Evolutionary conservation across 2,888 invertebrate species (phyloP).

Genomic region (Volucella inflata): DNA sequence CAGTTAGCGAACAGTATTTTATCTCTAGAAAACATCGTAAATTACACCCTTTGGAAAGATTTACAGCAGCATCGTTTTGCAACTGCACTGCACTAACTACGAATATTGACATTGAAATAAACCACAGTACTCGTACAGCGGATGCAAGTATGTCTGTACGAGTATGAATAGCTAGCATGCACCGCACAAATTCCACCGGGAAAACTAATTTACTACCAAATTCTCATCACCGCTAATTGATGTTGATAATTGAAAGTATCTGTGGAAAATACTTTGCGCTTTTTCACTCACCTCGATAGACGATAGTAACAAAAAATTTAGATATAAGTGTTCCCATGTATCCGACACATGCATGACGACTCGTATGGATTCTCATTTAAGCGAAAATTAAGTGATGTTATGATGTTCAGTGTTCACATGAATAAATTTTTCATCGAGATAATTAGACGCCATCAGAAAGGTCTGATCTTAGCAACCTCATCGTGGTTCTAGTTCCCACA

Average conservation of each 20-base stretch:
- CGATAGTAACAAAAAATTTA: no score
- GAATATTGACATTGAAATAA: conserved; percentile 60
- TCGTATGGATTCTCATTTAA: conserved; percentile 26
- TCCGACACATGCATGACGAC: background rate
- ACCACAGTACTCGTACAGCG: conserved; percentile 24
- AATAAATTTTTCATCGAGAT: conserved; percentile 21
- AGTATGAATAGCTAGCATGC: background rate
- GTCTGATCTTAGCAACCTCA: background rate
- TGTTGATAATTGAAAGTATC: conserved; percentile 68
- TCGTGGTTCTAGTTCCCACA: background rate
- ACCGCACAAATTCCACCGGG: conserved; percentile 41
- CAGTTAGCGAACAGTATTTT: conserved; percentile 20
- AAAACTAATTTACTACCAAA: conserved; percentile 70
- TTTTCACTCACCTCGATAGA: no score
- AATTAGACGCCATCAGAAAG: conserved; percentile 1
- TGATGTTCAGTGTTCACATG: conserved; percentile 19
- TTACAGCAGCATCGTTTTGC: conserved; percentile 4
- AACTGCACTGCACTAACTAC: background rate
- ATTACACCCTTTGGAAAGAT: conserved; percentile 43
- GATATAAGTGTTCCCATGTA: no score
- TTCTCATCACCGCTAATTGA: conserved; percentile 70
- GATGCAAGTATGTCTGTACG: conserved; percentile 28
- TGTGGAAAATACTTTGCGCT: conserved; percentile 31
- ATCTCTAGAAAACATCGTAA: conserved; percentile 41
- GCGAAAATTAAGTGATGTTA: conserved; percentile 48